A percentile compares a stretch with the other conserved stretches of the same genome.
Evolutionary conservation across 2,113 vertebrate species (phyloP).

Genomic region (Malurus cyaneus): DNA sequence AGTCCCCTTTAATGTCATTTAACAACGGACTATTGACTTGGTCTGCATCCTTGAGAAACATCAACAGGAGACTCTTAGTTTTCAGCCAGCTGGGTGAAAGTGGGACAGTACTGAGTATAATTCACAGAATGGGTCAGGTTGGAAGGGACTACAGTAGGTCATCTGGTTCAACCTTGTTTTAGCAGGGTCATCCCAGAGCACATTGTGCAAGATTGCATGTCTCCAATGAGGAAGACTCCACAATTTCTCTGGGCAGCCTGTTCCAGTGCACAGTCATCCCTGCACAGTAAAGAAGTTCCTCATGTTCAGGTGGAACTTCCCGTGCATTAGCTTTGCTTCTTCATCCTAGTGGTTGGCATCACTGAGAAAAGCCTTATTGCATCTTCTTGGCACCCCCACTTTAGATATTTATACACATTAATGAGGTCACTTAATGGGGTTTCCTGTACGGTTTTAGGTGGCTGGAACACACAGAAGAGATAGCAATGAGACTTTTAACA

Average conservation of each 20-base stretch:
- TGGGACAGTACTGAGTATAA: fast-evolving
- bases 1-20: not conserved
- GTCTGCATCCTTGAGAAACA: not conserved
- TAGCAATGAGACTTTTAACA: fast-evolving
- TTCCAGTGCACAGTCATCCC: not conserved
- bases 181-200: not conserved
- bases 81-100: not conserved
- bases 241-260: not conserved
- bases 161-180: not conserved
- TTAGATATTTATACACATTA: not conserved
- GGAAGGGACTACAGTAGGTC: not conserved
- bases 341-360: not conserved
- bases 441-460: not conserved
- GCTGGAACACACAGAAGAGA: fast-evolving
- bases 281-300: not conserved
- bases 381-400: not conserved
- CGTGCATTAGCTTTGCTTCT: not conserved
- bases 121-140: not conserved
- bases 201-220: not conserved
- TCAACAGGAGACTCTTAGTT: not conserved
- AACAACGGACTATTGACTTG: fast-evolving
- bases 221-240: not conserved
- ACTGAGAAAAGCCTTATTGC: not conserved
- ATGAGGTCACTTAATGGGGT: not conserved
- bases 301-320: not conserved